A percentile compares a stretch with the other conserved stretches of the same genome.
These are phyloP conservation scores for Montipora sp. DNA, from an alignment of 64 coral and sea anemone species.

Conservation along the genomic window DNA sequence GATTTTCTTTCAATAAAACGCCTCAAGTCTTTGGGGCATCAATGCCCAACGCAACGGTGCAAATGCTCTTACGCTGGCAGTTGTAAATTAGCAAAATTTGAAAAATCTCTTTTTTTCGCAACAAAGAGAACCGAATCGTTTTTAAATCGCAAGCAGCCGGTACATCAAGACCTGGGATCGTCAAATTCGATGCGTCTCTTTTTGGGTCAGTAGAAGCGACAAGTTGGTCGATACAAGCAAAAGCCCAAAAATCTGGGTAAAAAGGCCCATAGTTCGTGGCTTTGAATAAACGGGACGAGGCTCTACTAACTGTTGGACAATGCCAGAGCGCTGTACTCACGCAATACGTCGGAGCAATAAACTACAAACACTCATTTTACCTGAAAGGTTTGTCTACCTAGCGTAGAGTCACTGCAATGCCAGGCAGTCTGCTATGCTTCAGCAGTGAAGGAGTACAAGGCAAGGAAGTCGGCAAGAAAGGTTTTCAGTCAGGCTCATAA, in stretches of 20 bases:
- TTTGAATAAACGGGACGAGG: neutral
- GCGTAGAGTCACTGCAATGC: slow-evolving; percentile 21
- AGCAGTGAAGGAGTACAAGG: neutral
- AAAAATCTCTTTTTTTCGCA: neutral
- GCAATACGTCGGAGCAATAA: slow-evolving; percentile 15
- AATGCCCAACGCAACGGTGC: neutral
- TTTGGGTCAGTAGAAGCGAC: neutral
- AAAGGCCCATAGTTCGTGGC: neutral
- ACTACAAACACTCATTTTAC: slow-evolving; percentile 11
- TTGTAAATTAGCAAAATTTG: neutral
- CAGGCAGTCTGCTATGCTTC: neutral
- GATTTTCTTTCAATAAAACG: slow-evolving; percentile 4
- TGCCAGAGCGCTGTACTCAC: slow-evolving; percentile 4
- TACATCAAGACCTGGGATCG: neutral
- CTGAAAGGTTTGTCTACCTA: slow-evolving; percentile 17
- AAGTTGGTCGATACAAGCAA: no score
- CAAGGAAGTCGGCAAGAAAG: neutral
- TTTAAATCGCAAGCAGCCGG: neutral
- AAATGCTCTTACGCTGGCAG: neutral
- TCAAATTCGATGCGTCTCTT: neutral
- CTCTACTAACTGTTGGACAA: neutral
- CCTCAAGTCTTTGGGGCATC: neutral
- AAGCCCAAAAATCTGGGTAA: neutral
- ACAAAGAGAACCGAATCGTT: neutral
- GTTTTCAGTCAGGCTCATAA: neutral